Evolutionary conservation across 2,797 vertebrate genomes (phyloP).

Genomic region (Tokudaia tokunoshimensis): DNA sequence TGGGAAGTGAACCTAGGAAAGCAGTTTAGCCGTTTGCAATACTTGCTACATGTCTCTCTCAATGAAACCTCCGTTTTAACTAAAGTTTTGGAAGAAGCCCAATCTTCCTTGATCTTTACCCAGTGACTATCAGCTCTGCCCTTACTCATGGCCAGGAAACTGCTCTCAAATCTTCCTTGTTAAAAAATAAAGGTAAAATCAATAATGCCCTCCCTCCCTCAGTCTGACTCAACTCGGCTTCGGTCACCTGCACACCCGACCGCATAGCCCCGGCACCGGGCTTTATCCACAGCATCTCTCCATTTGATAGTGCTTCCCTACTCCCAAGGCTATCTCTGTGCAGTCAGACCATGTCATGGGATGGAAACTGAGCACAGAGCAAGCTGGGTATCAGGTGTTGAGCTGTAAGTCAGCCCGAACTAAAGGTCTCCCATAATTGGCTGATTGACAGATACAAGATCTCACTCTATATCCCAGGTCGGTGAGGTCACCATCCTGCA

Average conservation of each 20-base stretch:
- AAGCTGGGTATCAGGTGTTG: neutral
- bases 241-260: neutral
- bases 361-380: conserved; percentile 7
- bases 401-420: neutral
- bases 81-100: neutral
- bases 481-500: neutral
- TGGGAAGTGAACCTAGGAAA: neutral
- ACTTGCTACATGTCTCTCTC: neutral
- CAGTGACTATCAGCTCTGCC: neutral
- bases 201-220: neutral
- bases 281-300: neutral
- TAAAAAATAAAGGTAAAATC: conserved; percentile 68
- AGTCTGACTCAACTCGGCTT: conserved; percentile 28
- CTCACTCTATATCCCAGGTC: no score
- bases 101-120: conserved; percentile 18
- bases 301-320: conserved; percentile 45
- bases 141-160: conserved; percentile 8
- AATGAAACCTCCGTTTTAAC: neutral
- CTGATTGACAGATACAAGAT: neutral
- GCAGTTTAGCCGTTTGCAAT: neutral
- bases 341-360: neutral
- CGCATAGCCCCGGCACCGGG: neutral
- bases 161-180: conserved; percentile 5
- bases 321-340: conserved; percentile 1
- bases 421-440: neutral